phyloP scores from a whole-genome alignment of 30 jellyfish, hydroid and myxozoan genomes.

The Mastigias papua region DNA sequence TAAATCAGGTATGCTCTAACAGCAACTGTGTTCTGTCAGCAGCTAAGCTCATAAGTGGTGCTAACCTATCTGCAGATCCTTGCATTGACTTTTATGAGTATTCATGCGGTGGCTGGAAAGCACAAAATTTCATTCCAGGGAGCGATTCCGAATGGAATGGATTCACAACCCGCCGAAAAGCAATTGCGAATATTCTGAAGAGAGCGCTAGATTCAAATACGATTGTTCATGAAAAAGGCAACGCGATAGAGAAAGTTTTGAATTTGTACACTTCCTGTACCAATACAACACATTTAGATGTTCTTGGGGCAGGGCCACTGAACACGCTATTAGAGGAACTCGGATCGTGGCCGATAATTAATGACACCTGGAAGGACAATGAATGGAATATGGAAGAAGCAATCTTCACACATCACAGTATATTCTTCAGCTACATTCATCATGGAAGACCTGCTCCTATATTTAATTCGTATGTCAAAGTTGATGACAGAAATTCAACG shows the following conservation, averaged over 20 bases:
- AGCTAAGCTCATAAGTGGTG: slow-evolving; percentile 32
- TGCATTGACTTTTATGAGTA: slow-evolving; percentile 64
- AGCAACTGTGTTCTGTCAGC: slow-evolving; percentile 54
- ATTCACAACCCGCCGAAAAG: slow-evolving; percentile 20
- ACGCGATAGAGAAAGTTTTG: slow-evolving; percentile 28
- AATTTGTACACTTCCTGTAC: slow-evolving; percentile 51
- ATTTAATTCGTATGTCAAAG: slow-evolving; percentile 74
- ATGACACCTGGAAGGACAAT: slow-evolving; percentile 51
- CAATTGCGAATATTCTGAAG: slow-evolving; percentile 40
- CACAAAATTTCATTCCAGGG: slow-evolving; percentile 45
- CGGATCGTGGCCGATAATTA: slow-evolving; percentile 74
- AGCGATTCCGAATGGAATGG: slow-evolving; percentile 58
- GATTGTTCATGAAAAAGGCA: not conserved
- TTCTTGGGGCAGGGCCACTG: slow-evolving; percentile 47
- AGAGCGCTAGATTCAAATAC: slow-evolving; percentile 29
- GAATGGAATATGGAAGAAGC: slow-evolving; percentile 60
- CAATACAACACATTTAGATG: slow-evolving; percentile 15
- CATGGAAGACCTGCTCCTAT: slow-evolving; percentile 72
- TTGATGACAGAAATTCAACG: slow-evolving; percentile 66
- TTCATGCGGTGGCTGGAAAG: slow-evolving; percentile 81
- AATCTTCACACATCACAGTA: slow-evolving; percentile 8
- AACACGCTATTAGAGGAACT: slow-evolving; percentile 7
- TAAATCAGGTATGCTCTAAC: slow-evolving; percentile 7
- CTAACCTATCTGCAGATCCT: slow-evolving; percentile 69
- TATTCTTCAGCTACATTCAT: slow-evolving; percentile 59